A percentile compares a stretch with the other conserved stretches of the same genome.
phyloP scores from a whole-genome alignment of 2,888 invertebrate species.

The Megastigmus dorsalis region DNA sequence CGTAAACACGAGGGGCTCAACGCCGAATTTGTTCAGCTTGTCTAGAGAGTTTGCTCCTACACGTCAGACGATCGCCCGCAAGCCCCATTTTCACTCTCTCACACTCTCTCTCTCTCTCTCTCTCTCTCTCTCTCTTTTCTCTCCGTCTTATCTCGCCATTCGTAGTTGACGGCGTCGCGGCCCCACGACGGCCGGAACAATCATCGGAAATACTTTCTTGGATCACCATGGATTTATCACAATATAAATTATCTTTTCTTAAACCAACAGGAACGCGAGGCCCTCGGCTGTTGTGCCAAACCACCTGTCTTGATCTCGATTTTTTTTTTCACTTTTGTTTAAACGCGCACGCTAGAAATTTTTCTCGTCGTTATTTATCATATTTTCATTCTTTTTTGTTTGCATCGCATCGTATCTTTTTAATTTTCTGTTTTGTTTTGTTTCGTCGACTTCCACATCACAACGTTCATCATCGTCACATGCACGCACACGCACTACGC shows the following conservation, averaged over 20 bases:
- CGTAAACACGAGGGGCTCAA: slow-evolving; percentile 39
- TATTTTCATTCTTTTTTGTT: not conserved
- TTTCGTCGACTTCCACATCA: slow-evolving; percentile 27
- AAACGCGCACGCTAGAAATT: slow-evolving; percentile 10
- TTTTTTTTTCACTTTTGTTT: not conserved
- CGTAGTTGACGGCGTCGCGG: slow-evolving; percentile 24
- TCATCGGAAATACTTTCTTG: slow-evolving; percentile 73
- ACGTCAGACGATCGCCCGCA: slow-evolving; percentile 31
- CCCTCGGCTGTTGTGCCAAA: slow-evolving; percentile 57
- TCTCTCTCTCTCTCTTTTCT: slow-evolving; percentile 27
- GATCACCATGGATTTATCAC: slow-evolving; percentile 74
- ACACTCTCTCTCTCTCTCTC: slow-evolving; percentile 48
- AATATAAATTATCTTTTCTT: slow-evolving; percentile 66
- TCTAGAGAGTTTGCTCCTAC: slow-evolving; percentile 33
- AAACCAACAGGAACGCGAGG: slow-evolving; percentile 61
- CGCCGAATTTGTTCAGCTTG: slow-evolving; percentile 48
- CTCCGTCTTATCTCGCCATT: slow-evolving; percentile 12
- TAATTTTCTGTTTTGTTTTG: slow-evolving; percentile 37
- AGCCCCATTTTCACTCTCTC: slow-evolving; percentile 37
- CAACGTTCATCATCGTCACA: slow-evolving; percentile 57
- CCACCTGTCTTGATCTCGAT: slow-evolving; percentile 5
- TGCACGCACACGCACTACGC: slow-evolving; percentile 42
- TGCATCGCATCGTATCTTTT: not conserved
- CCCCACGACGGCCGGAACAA: slow-evolving; percentile 51
- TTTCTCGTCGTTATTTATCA: not conserved